A percentile compares a stretch with the other conserved stretches of the same genome.
Conservation (phyloP, 2,797 vertebrate species). For the Discoglossus pictus region DNA sequence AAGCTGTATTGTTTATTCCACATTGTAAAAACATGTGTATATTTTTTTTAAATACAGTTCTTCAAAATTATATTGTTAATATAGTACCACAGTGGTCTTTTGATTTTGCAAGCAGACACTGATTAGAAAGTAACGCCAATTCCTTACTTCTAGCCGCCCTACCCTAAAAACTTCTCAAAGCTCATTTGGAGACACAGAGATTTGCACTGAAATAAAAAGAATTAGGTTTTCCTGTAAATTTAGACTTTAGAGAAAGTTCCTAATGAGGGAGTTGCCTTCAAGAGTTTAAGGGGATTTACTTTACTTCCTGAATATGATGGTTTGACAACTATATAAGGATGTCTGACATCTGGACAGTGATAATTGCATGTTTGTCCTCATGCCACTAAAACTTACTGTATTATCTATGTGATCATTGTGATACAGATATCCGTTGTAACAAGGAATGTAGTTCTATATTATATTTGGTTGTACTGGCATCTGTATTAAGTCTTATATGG, state of each 20-base stretch:
- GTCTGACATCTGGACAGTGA: conserved; percentile 5
- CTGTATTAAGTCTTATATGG: no score
- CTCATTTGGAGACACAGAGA: conserved; percentile 15
- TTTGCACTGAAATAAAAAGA: not conserved
- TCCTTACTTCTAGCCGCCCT: not conserved
- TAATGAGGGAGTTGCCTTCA: not conserved
- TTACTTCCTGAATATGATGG: conserved; percentile 16
- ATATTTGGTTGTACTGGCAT: no score
- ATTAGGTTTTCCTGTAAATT: conserved; percentile 16
- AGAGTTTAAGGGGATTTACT: not conserved
- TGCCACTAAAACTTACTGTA: not conserved
- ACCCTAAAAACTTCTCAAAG: not conserved
- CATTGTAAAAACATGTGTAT: no score
- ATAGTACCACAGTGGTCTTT: no score
- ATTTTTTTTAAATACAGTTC: no score
- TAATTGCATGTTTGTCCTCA: conserved; percentile 25
- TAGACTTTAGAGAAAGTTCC: conserved; percentile 8
- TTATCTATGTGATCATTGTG: no score
- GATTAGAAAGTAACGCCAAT: no score
- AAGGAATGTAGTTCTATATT: no score
- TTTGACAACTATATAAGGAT: conserved; percentile 10
- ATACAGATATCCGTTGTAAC: no score
- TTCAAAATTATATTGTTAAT: no score
- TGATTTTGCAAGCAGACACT: no score
- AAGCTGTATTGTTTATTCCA: no score